Conservation (phyloP, 2,113 vertebrate genomes). For the Mugil cephalus region DNA sequence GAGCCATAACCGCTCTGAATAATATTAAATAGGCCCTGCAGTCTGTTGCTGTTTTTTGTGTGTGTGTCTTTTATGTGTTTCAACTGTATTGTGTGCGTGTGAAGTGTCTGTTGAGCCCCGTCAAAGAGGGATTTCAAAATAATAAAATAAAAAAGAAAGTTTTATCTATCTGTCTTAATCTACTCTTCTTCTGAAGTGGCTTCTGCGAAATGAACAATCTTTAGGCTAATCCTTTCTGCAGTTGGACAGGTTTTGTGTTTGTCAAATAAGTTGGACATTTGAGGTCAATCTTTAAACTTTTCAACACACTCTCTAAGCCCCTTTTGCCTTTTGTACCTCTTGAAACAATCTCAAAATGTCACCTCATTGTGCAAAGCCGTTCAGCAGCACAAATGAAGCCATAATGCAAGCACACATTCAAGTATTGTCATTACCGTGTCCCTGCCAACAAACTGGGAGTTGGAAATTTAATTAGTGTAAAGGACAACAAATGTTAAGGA, state of each 20-base stretch:
- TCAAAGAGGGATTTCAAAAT: too few species aligned
- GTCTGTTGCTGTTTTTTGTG: too few species aligned
- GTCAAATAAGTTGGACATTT: not conserved
- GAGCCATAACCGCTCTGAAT: too few species aligned
- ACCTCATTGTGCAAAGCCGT: not conserved
- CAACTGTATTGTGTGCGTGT: too few species aligned
- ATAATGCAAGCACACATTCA: not conserved
- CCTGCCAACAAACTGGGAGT: not conserved
- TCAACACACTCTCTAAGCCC: not conserved
- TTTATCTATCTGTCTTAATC: too few species aligned
- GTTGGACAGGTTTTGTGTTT: slow-evolving; percentile 1
- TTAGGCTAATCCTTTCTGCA: slow-evolving; percentile 3
- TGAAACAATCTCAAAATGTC: not conserved
- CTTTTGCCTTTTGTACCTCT: not conserved
- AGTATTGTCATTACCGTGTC: not conserved
- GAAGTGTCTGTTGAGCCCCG: too few species aligned
- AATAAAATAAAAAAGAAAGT: too few species aligned
- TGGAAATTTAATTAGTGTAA: slow-evolving; percentile 11
- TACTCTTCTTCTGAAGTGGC: slow-evolving; percentile 23
- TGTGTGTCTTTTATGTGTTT: too few species aligned
- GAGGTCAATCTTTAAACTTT: too few species aligned
- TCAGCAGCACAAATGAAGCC: not conserved
- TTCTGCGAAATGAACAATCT: not conserved
- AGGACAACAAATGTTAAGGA: slow-evolving; percentile 9
- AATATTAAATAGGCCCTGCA: too few species aligned